A percentile compares a stretch with the other conserved stretches of the same genome.
Evolutionary conservation across 2,888 invertebrate genomes (phyloP).

Genomic region (Melieria picta): DNA sequence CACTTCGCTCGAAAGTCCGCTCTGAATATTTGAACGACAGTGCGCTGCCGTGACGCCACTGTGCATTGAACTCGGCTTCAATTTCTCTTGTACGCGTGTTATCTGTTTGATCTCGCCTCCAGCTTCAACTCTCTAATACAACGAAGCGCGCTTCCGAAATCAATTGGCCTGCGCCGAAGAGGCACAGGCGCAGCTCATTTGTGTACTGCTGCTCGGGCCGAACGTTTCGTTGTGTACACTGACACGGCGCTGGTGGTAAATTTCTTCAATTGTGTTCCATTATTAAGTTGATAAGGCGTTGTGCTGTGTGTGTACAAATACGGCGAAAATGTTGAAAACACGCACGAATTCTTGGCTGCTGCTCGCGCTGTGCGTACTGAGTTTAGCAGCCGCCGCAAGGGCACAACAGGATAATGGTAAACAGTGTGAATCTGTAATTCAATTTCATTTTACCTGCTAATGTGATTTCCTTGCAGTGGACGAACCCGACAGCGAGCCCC

Average conservation of each 20-base stretch:
- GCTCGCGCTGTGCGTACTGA: slow-evolving; percentile 5
- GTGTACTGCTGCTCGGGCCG: slow-evolving; percentile 7
- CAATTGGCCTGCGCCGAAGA: not conserved
- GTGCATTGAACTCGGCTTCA: slow-evolving; percentile 2
- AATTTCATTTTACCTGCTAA: not conserved
- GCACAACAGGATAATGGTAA: slow-evolving; percentile 19
- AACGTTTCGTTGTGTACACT: not conserved
- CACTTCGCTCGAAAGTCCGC: no score
- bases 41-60: not conserved
- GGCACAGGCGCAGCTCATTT: slow-evolving; percentile 1
- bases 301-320: slow-evolving; percentile 9
- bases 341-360: not conserved
- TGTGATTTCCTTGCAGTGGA: not conserved
- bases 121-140: not conserved
- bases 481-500: not conserved
- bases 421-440: not conserved
- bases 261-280: slow-evolving; percentile 2
- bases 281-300: slow-evolving; percentile 12
- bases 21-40: no score
- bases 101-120: slow-evolving; percentile 8
- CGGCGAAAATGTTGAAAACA: slow-evolving; percentile 1
- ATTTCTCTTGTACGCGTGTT: not conserved
- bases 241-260: not conserved
- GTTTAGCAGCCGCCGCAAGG: not conserved
- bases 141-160: not conserved